A percentile compares a stretch with the other conserved stretches of the same genome.
These are phyloP conservation scores for Theonella swinhoei DNA, from an alignment of 37 sponge, comb jelly and placozoan species.

Conservation along the genomic window DNA sequence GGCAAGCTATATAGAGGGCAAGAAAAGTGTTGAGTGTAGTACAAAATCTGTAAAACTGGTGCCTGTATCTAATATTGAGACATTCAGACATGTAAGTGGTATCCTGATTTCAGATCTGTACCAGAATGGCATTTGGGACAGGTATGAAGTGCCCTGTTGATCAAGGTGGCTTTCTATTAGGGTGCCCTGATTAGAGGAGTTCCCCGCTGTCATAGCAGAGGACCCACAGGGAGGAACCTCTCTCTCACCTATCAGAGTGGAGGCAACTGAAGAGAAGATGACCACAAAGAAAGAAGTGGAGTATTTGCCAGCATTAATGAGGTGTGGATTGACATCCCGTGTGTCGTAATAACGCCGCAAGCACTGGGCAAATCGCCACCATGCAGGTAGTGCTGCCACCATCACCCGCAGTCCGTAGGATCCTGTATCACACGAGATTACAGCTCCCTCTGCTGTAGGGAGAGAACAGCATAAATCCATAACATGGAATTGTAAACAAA, in stretches of 20 bases:
- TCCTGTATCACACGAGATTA: slow-evolving; percentile 49
- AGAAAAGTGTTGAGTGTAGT: no score
- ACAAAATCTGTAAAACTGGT: no score
- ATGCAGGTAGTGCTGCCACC: slow-evolving; percentile 83
- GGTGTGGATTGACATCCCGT: slow-evolving; percentile 72
- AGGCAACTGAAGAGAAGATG: slow-evolving; percentile 68
- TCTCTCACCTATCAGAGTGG: slow-evolving; percentile 5
- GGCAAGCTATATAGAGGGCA: no score
- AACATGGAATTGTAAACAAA: background rate
- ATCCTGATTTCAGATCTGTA: no score
- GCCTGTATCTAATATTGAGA: no score
- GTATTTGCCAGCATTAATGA: slow-evolving; percentile 93
- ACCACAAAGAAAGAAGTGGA: slow-evolving; percentile 88
- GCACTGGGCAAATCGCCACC: slow-evolving; percentile 93
- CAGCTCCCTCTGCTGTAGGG: slow-evolving; percentile 1
- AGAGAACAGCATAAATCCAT: background rate
- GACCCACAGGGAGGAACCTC: background rate
- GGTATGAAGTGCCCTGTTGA: no score
- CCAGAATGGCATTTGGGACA: no score
- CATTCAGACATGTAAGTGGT: no score
- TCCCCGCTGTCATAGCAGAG: background rate
- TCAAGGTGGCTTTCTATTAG: no score
- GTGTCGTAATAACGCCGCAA: slow-evolving; percentile 80
- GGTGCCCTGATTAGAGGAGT: no score
- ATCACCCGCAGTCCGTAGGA: slow-evolving; percentile 65